Conservation (phyloP, 2,113 vertebrate species). For the Sardina pilchardus region DNA sequence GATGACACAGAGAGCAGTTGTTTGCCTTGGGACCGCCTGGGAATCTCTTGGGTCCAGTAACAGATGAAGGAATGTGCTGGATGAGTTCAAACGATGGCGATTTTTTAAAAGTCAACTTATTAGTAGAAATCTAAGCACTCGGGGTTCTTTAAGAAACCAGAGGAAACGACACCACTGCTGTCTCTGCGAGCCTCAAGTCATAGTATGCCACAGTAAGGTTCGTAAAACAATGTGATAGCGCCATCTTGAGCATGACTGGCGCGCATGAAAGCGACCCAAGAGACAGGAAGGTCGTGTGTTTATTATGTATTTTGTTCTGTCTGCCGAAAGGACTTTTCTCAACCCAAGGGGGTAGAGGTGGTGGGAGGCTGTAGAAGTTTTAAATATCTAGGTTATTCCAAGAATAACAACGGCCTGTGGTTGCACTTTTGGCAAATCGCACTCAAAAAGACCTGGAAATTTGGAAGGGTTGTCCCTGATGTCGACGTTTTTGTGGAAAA, state of each 20-base stretch:
- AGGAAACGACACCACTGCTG: neutral
- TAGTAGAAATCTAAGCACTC: neutral
- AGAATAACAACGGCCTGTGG: slow-evolving; percentile 7
- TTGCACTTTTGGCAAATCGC: neutral
- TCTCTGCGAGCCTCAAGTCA: too few species aligned
- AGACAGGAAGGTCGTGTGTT: neutral
- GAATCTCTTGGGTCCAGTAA: neutral
- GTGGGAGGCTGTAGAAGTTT: neutral
- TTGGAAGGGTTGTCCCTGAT: neutral
- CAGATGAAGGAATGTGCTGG: neutral
- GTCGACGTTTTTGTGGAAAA: neutral
- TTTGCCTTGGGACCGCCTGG: neutral
- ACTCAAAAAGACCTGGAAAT: neutral
- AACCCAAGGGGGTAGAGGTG: neutral
- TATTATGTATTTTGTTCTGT: neutral
- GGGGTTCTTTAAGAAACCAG: neutral
- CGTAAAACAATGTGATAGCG: neutral
- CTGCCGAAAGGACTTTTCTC: neutral
- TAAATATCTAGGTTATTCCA: neutral
- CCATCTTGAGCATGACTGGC: neutral
- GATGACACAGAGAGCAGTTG: neutral
- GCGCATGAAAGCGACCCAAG: neutral
- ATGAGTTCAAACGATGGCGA: neutral
- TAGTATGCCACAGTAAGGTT: neutral
- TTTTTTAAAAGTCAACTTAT: neutral